Evolutionary conservation across 2,113 vertebrate species (phyloP), one percentile per base, ranked within the genome.

Genomic region (Cephalopholis sonnerati): DNA sequence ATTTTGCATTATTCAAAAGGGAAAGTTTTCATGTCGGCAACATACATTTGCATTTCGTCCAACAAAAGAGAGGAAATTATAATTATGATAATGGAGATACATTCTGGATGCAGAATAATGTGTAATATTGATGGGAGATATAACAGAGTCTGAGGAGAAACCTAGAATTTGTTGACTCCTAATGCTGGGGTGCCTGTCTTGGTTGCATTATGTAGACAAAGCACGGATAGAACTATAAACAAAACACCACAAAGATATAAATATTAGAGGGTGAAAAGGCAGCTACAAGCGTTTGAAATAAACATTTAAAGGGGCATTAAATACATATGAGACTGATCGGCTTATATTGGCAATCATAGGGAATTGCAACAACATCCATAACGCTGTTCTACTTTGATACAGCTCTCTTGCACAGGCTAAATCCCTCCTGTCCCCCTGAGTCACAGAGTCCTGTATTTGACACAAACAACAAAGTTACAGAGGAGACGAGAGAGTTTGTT

Each of bases 391-490:
- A 72, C 83, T 86, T 81, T 87, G 75, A 86, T 77, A 79, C 39
- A 20, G 18, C 53, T 44, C 55, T 74, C 32, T 83, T 24, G 16
- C 69, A 64, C 25, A 32, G 58, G 29, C 54, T 59, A 46, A 50
- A 64, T 74, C 78, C 46, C 27, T 62, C 55, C 12, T 59, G 62
- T 77, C 72, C 81, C 85, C 87, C 58, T 41, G 79, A 88, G 87
- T 75, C 62, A 73, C 65, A 58, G 12, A 81, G 25, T 44, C 77
- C 74, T 78, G 58, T 36, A 72, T 84, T 65, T 86, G 68, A 86
- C 81, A 85, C 70, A 84, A 88, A 91, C 81, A 83, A 80, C 83
- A 61, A 71, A 79, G 69, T 79, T 62, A 66, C 65, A 76, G 22
- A 67, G 70, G 64, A 74, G 32, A 77, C 25, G 50, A 81, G 62